These are phyloP conservation scores for Helleia helle DNA, from an alignment of 2,888 invertebrate genomes.

Conservation along the genomic window DNA sequence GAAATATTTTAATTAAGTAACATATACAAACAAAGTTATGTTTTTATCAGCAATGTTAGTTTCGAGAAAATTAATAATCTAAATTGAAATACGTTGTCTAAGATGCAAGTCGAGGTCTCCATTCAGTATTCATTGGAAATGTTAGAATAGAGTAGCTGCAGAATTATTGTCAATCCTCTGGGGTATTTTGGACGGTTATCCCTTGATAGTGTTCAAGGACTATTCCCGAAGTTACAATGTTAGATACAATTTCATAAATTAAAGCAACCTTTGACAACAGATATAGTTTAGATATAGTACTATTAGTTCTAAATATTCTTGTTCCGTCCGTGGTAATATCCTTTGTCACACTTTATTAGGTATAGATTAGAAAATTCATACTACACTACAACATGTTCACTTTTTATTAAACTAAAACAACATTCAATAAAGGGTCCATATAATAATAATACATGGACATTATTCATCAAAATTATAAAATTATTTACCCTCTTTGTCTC, in stretches of 20 bases:
- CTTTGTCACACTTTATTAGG: no score
- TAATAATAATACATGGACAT: no score
- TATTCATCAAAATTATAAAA: no score
- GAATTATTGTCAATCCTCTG: constrained; percentile 67
- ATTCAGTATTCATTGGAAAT: constrained; percentile 63
- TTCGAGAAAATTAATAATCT: constrained; percentile 50
- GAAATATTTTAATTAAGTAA: neutral
- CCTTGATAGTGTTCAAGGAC: constrained; percentile 22
- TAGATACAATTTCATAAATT: constrained; percentile 7
- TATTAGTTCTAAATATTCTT: no score
- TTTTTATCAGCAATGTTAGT: constrained; percentile 16
- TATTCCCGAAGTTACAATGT: constrained; percentile 22
- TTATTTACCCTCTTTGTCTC: no score
- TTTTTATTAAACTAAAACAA: no score
- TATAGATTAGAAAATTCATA: no score
- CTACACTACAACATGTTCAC: no score
- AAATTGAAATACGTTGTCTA: constrained; percentile 62
- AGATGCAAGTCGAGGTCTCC: constrained; percentile 41
- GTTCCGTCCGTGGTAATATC: no score
- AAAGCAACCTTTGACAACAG: no score
- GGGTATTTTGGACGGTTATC: constrained; percentile 43
- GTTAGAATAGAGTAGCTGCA: constrained; percentile 54
- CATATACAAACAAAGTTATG: constrained; percentile 12
- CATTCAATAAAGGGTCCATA: no score
- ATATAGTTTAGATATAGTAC: no score